phyloP scores from a whole-genome alignment of 2,888 invertebrate genomes.

The Clunio marinus region DNA sequence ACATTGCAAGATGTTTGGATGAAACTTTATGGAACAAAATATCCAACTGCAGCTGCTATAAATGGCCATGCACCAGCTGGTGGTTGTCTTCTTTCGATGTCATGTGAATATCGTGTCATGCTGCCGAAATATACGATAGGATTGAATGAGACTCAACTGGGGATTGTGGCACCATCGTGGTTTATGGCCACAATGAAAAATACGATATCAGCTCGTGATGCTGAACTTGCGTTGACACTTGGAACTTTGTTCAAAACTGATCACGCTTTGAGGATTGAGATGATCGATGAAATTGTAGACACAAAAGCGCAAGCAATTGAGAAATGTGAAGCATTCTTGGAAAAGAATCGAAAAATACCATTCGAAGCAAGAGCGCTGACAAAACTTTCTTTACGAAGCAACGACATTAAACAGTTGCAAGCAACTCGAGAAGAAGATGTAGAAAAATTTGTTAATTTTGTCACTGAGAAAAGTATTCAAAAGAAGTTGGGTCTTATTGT shows the following conservation, averaged over 20 bases:
- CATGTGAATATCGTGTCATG: conserved; percentile 83
- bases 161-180: conserved; percentile 75
- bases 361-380: conserved; percentile 57
- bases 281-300: conserved; percentile 69
- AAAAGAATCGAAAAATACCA: conserved; percentile 62
- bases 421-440: conserved; percentile 61
- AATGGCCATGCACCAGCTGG: conserved; percentile 76
- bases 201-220: conserved; percentile 62
- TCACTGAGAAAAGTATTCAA: not conserved
- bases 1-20: conserved; percentile 76
- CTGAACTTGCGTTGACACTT: conserved; percentile 70
- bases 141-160: conserved; percentile 80
- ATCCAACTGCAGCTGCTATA: conserved; percentile 75
- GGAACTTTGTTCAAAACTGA: conserved; percentile 71
- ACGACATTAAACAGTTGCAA: conserved; percentile 55
- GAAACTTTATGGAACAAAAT: conserved; percentile 65
- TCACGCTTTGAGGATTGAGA: conserved; percentile 68
- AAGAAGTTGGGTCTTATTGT: not conserved
- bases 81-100: conserved; percentile 72
- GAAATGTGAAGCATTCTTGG: conserved; percentile 64
- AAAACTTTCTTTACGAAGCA: conserved; percentile 55
- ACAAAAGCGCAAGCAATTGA: conserved; percentile 64
- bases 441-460: conserved; percentile 53
- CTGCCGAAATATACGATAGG: conserved; percentile 77
- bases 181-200: conserved; percentile 60